Conservation (phyloP, 1,140 invertebrate species). For the Trichonephila clavipes region DNA sequence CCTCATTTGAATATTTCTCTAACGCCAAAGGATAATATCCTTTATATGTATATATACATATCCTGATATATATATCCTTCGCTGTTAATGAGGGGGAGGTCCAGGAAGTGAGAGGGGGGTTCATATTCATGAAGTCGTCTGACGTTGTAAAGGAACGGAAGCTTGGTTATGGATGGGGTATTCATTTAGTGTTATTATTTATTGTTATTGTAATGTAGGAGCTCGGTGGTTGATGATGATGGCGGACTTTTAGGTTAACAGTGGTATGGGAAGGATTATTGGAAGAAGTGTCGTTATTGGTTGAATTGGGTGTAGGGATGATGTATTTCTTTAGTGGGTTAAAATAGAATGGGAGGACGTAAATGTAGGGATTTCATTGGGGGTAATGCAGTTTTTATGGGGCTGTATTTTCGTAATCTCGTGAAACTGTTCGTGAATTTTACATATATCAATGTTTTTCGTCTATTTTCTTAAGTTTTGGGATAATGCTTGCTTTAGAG, state of each 20-base stretch:
- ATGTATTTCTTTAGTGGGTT: neutral
- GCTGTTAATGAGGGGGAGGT: constrained; percentile 51
- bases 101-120: constrained; percentile 11
- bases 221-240: neutral
- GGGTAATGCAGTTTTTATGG: neutral
- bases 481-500: no score
- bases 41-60: constrained; percentile 19
- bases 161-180: constrained; percentile 54
- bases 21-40: constrained; percentile 23
- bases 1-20: constrained; percentile 65
- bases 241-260: neutral
- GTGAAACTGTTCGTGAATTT: neutral
- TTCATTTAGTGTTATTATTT: constrained; percentile 60
- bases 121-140: constrained; percentile 61
- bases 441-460: neutral
- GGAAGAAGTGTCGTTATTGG: neutral
- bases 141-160: constrained; percentile 17
- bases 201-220: constrained; percentile 52
- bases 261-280: neutral
- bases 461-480: no score
- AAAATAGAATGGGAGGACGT: neutral
- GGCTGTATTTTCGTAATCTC: neutral
- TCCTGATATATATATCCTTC: constrained; percentile 19
- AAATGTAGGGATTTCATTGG: neutral
- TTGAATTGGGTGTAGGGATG: neutral